Base-by-base conservation (phyloP, 2,888 invertebrate genomes). In the Eremobia ochroleuca region DNA sequence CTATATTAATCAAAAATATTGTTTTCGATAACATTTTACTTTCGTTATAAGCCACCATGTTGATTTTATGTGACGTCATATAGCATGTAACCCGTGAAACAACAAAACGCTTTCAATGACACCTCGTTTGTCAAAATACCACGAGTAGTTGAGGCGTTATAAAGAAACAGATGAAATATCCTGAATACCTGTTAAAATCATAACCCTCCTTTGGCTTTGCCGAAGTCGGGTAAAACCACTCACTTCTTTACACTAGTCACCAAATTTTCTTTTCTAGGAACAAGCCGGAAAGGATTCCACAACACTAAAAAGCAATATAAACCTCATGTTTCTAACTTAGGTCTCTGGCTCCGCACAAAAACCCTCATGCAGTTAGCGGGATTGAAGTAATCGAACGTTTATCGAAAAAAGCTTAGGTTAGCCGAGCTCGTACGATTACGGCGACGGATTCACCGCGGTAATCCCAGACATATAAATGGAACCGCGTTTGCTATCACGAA, bases 361-460 rank as follows among this genome's bases (percentile, higher is more conserved):
- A 73, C 37, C 61, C 40, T 61, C 3, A 21, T 52, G 31, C 59
- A 74, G 79, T 82, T 85, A 75, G 31, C 59, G 65, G 75, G 68
- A 59, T 85, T 85, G 64, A 55, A 76, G 70, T 79, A 78, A 88
- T 81, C 77, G 81, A 68, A 82, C 76, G 76, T 78, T 80, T 87
- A 88, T 88, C 79, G 85, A 87, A 85, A 67, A 83, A 83, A 71
- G 76, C 84, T 88, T 79, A 70, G 80, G 75, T 73, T 43, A 58
- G 43, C 62, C 49, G 69, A 64, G 62, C 52, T 62, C 25, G 65
- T 52, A 40, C 82, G 62, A 69, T 78, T 76, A 76, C 62, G 28
- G 43, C 67, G 43, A 68, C 66, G 59, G 67, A 52, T 76, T 76
- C 69, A 62, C 40, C 59, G 55, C 31, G 49, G 67, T 82, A 84